Conservation (phyloP, 1,140 invertebrate species). For the Polyergus mexicanus region DNA sequence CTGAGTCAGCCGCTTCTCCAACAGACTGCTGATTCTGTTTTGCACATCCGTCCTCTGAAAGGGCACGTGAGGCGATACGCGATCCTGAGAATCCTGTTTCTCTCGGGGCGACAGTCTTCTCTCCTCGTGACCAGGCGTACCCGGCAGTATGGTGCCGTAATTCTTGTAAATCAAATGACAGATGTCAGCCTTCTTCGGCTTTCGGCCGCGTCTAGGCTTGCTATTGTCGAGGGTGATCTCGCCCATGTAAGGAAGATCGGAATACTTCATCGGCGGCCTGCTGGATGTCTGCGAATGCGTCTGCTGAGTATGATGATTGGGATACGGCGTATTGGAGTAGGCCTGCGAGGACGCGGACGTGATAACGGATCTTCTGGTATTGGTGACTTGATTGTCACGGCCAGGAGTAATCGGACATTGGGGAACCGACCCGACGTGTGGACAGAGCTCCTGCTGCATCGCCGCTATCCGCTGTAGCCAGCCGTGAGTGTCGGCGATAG, state of each 20-base stretch:
- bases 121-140: conserved; percentile 88
- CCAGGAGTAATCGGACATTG: conserved; percentile 54
- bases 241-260: conserved; percentile 96
- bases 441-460: conserved; percentile 88
- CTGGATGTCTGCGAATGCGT: conserved; percentile 76
- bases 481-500: conserved; percentile 88
- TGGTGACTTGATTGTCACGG: conserved; percentile 46
- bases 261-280: conserved; percentile 89
- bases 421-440: conserved; percentile 56
- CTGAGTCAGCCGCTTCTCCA: conserved; percentile 90
- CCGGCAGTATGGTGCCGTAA: conserved; percentile 94
- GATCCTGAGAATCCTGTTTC: conserved; percentile 64
- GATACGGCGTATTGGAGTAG: conserved; percentile 65
- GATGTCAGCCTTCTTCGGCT: conserved; percentile 96
- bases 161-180: conserved; percentile 97
- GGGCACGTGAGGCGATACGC: conserved; percentile 73
- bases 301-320: conserved; percentile 73
- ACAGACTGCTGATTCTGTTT: conserved; percentile 90
- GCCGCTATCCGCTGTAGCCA: conserved; percentile 91
- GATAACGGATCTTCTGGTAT: conserved; percentile 79
- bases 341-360: conserved; percentile 77
- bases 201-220: conserved; percentile 93
- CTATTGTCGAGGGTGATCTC: conserved; percentile 95
- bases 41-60: conserved; percentile 89
- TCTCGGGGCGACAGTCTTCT: conserved; percentile 72